Evolutionary conservation across 1,140 invertebrate genomes (phyloP), one percentile per base, ranked within the genome.

Genomic region (Penaeus indicus): DNA sequence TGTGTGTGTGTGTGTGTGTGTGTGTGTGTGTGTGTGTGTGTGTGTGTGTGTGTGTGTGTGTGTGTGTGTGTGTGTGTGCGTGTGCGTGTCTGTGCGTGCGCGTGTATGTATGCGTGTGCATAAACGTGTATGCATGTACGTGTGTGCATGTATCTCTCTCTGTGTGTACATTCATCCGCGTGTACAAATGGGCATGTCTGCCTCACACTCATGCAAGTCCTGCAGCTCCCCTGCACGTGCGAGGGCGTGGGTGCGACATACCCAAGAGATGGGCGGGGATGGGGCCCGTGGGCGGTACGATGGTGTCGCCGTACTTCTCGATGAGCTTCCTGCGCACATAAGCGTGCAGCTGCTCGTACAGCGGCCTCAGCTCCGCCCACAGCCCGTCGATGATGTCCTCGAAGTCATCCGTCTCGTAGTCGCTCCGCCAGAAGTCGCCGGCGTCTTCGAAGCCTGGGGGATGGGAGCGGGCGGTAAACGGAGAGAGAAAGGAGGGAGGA

Each of bases 401-500:
- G 60, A 92, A 91, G 42, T 91, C 85, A n/a, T 92, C 91, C 13
- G 86, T 90, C 89, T 93, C 92, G 84, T 92, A 93, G 21, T 91
- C 84, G 42, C 91, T 91, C 63, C 93, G 85, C 93, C 93, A 94
- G 72, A 92, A 92, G 21, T 96, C 96, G 0, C 96, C 96, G 16
- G 95, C 95, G 91, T 97, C 96, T 10, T 93, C 92, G 92, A 96
- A 97, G 60, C 96, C 96, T 90, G 69, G 42, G 81, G 85, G 47
- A 8, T 75, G 81, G 61, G 47, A 47, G 54, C 8, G 22, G 78
- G 72, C 84, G 80, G 85, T 67, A 25, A 22, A 84, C 21, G 42
- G 25, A 21, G 18, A 78, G 4, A 10, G 54, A 38, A 2, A 22
- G 75, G n/a, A 7, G 5, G 61, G n/a, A 3, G 10, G 10, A 19